These are phyloP conservation scores for Hoplias malabaricus DNA, from an alignment of 2,113 vertebrate species.

Conservation along the genomic window DNA sequence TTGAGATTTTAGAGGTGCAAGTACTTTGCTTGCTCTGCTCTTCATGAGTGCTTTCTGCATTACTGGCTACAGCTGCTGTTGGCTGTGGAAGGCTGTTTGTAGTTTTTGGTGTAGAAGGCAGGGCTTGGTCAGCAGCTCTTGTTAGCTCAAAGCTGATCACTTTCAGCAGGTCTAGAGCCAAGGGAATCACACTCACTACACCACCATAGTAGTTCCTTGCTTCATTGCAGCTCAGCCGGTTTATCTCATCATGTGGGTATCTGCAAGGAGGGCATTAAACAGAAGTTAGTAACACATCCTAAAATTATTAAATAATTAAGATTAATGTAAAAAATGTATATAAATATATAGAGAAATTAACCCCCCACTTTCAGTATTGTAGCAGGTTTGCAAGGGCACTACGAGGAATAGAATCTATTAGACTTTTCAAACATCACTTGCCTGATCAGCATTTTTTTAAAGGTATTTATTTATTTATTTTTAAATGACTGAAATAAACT, in stretches of 20 bases:
- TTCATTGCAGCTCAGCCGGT: slow-evolving; percentile 79
- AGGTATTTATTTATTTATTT: too few species aligned
- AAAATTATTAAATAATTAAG: background rate
- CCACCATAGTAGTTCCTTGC: slow-evolving; percentile 77
- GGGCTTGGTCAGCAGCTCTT: background rate
- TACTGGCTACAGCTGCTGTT: background rate
- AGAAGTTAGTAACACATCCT: background rate
- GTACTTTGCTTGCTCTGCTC: background rate
- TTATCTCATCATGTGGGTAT: slow-evolving; percentile 77
- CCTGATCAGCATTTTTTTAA: too few species aligned
- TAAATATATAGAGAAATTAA: too few species aligned
- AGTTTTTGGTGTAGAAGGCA: background rate
- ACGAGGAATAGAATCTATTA: too few species aligned
- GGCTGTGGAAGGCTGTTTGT: background rate
- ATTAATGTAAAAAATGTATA: background rate
- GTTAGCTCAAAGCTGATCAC: slow-evolving; percentile 48
- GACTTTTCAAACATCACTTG: too few species aligned
- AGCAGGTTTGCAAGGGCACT: too few species aligned
- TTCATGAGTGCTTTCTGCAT: background rate
- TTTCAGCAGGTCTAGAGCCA: slow-evolving; percentile 69
- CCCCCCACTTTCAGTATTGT: too few species aligned
- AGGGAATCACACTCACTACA: slow-evolving; percentile 78
- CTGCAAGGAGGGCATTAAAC: slow-evolving; percentile 53
- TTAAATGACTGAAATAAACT: too few species aligned
- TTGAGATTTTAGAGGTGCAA: background rate